Conservation (phyloP, 1,140 invertebrate species). For the Leptoteleia sp. region DNA sequence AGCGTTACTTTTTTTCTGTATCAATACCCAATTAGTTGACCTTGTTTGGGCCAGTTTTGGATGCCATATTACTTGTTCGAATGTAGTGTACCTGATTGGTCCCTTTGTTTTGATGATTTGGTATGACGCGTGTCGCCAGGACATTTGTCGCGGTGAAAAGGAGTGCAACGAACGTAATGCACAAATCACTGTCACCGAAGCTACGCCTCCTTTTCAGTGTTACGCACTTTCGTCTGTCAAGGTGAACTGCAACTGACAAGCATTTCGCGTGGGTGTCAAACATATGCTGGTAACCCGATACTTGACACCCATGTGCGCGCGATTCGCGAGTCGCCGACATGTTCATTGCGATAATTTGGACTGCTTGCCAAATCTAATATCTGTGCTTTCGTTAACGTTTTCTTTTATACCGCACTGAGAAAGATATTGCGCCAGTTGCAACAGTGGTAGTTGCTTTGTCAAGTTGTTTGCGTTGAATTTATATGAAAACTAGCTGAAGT, state of each 20-base stretch:
- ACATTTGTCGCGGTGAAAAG: conserved; percentile 32
- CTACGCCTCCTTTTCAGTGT: conserved; percentile 62
- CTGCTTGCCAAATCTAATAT: conserved; percentile 28
- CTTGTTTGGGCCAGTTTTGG: too few species aligned
- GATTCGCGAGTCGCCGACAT: conserved; percentile 39
- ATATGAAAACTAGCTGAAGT: too few species aligned
- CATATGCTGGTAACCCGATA: conserved; percentile 64
- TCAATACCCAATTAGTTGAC: too few species aligned
- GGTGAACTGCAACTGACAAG: conserved; percentile 73
- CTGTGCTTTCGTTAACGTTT: too few species aligned
- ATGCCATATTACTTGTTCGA: too few species aligned
- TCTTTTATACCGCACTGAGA: too few species aligned
- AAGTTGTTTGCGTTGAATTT: too few species aligned
- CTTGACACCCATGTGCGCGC: conserved; percentile 39
- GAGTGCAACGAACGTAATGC: conserved; percentile 41
- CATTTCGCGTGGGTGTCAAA: conserved; percentile 70
- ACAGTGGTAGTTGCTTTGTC: too few species aligned
- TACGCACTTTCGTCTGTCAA: conserved; percentile 70
- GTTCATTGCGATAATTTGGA: conserved; percentile 21
- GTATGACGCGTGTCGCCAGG: conserved; percentile 20
- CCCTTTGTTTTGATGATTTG: conserved; percentile 45
- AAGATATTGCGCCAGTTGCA: too few species aligned
- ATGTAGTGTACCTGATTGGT: too few species aligned
- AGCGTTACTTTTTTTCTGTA: not conserved
- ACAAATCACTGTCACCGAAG: conserved; percentile 69